Evolutionary conservation across 1,140 invertebrate species (phyloP).

Genomic region (Mamestra configurata): DNA sequence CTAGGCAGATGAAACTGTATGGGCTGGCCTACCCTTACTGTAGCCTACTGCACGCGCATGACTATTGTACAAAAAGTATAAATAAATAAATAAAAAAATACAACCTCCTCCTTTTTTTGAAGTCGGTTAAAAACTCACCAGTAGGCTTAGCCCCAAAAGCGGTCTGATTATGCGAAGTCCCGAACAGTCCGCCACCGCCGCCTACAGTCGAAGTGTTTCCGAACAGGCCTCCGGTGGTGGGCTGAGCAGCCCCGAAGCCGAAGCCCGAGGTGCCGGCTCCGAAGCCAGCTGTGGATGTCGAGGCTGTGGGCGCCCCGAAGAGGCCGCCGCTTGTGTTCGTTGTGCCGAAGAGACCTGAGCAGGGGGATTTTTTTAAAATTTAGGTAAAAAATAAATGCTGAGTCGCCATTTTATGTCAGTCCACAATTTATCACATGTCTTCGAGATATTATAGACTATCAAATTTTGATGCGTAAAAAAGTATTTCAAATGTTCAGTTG

Average conservation of each 20-base stretch:
- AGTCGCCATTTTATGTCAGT: too few species aligned
- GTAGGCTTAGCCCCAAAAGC: slow-evolving; percentile 89
- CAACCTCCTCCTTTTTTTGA: too few species aligned
- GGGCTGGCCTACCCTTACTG: too few species aligned
- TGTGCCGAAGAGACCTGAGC: slow-evolving; percentile 72
- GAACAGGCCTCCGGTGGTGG: slow-evolving; percentile 71
- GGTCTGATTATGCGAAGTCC: slow-evolving; percentile 78
- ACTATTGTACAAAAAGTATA: too few species aligned
- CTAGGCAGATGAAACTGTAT: too few species aligned
- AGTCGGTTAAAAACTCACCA: slow-evolving; percentile 69
- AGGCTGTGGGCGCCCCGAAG: slow-evolving; percentile 78
- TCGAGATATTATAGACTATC: too few species aligned
- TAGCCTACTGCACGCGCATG: too few species aligned
- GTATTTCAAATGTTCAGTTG: too few species aligned
- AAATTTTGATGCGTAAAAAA: too few species aligned
- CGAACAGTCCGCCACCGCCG: slow-evolving; percentile 64
- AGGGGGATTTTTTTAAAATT: neutral
- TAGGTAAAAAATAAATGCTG: too few species aligned
- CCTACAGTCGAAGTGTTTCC: slow-evolving; percentile 30
- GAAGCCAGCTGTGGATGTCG: slow-evolving; percentile 70
- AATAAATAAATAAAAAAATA: too few species aligned
- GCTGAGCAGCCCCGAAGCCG: slow-evolving; percentile 66
- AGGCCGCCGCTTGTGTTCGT: slow-evolving; percentile 79
- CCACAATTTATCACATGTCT: too few species aligned
- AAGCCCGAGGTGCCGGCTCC: slow-evolving; percentile 68